Evolutionary conservation across 2,113 vertebrate species (phyloP).

Genomic region (Leucoraja erinaceus): DNA sequence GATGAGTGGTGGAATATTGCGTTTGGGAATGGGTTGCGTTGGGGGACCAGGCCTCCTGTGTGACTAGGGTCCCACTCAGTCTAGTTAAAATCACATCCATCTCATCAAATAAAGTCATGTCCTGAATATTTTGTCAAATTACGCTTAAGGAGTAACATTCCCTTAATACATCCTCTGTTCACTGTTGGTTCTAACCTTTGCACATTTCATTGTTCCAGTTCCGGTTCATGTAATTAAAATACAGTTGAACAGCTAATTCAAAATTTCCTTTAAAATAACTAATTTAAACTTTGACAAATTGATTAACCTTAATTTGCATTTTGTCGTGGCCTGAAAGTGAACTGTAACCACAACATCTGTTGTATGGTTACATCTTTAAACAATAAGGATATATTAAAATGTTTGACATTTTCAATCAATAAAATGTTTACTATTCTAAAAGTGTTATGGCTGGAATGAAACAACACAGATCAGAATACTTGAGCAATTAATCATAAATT

Average conservation of each 20-base stretch:
- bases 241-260: background rate
- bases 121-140: background rate
- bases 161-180: background rate
- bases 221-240: no score
- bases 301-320: background rate
- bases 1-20: no score
- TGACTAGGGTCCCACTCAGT: no score
- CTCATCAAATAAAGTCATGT: background rate
- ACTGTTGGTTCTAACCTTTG: background rate
- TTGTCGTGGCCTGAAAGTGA: background rate
- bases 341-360: background rate
- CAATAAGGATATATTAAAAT: background rate
- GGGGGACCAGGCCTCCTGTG: no score
- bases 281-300: background rate
- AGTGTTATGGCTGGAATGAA: background rate
- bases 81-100: background rate
- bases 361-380: background rate
- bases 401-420: background rate
- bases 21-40: no score
- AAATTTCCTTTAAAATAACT: background rate
- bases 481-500: background rate
- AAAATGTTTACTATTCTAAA: background rate
- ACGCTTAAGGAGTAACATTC: background rate
- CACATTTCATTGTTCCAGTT: background rate
- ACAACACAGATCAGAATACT: background rate